A percentile compares a stretch with the other conserved stretches of the same genome.
These are phyloP conservation scores for Athalia rosae DNA, from an alignment of 2,888 invertebrate genomes.

Conservation along the genomic window DNA sequence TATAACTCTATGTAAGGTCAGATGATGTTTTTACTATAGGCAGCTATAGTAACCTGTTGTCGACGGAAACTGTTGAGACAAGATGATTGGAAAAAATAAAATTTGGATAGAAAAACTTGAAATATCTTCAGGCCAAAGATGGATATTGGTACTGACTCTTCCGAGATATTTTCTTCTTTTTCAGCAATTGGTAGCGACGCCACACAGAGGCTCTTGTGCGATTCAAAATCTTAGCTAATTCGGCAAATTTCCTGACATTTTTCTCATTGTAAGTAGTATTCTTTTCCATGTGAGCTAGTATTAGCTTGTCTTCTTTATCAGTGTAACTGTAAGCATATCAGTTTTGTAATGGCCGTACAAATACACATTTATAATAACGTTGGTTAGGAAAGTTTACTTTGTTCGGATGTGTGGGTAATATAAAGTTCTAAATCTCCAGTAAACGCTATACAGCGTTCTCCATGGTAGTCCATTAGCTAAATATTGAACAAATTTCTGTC, in stretches of 20 bases:
- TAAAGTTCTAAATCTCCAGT: constrained; percentile 64
- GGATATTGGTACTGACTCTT: neutral
- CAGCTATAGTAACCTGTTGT: too few relatives aligned
- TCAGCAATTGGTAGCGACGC: constrained; percentile 63
- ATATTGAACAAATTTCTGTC: constrained; percentile 66
- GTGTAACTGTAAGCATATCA: constrained; percentile 57
- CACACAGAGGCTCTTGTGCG: constrained; percentile 67
- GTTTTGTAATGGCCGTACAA: neutral
- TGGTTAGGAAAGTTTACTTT: constrained; percentile 53
- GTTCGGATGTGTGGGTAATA: constrained; percentile 52
- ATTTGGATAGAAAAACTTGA: neutral
- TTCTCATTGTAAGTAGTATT: constrained; percentile 52
- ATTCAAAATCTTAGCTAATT: constrained; percentile 63
- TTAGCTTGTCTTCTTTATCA: constrained; percentile 60
- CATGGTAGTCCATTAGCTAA: constrained; percentile 64
- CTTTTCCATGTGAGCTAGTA: constrained; percentile 59
- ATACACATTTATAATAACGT: constrained; percentile 2
- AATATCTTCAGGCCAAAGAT: neutral
- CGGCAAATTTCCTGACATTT: constrained; percentile 56
- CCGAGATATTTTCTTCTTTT: constrained; percentile 47
- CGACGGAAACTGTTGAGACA: neutral
- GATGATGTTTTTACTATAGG: too few relatives aligned
- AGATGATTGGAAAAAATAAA: neutral
- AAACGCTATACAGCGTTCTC: constrained; percentile 67
- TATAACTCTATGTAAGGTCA: too few relatives aligned